Conservation (phyloP, 2,113 vertebrate species). For the Thamnophis sirtalis region DNA sequence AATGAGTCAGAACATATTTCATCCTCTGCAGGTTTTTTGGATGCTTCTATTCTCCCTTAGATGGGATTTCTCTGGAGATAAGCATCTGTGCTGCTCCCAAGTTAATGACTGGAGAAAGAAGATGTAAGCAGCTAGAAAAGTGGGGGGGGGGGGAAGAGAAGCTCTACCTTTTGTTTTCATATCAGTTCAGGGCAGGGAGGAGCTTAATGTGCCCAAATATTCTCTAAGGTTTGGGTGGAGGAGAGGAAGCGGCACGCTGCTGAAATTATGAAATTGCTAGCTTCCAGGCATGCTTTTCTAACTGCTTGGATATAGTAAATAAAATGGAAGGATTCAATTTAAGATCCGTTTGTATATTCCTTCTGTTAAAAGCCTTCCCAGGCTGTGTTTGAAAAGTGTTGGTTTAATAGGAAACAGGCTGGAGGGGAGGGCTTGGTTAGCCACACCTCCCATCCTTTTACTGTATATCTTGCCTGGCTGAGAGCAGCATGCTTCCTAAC, state of each 20-base stretch:
- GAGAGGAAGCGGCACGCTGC: conserved; percentile 14
- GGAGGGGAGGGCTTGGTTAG: conserved; percentile 31
- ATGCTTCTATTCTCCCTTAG: not conserved
- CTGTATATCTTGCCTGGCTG: conserved; percentile 45
- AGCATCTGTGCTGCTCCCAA: accelerated
- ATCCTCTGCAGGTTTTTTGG: not conserved
- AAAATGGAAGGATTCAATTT: not conserved
- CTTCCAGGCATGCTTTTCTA: not conserved
- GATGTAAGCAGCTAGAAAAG: not conserved
- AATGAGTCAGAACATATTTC: not conserved
- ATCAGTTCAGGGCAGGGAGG: conserved; percentile 19
- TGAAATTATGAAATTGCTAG: not conserved
- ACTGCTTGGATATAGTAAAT: conserved; percentile 2
- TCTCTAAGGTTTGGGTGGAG: not conserved
- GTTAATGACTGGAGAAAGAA: not conserved
- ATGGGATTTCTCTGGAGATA: not conserved
- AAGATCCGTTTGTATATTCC: not conserved
- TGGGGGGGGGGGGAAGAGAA: not conserved
- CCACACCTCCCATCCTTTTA: conserved; percentile 58
- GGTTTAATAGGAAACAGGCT: not conserved
- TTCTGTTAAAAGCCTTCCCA: not conserved
- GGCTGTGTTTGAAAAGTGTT: not conserved
- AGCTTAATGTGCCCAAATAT: conserved; percentile 41
- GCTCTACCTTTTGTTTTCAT: not conserved
- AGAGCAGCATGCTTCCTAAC: conserved; percentile 40